These are phyloP conservation scores for Camponotus vicinus DNA, from an alignment of 1,140 invertebrate species.

Conservation along the genomic window DNA sequence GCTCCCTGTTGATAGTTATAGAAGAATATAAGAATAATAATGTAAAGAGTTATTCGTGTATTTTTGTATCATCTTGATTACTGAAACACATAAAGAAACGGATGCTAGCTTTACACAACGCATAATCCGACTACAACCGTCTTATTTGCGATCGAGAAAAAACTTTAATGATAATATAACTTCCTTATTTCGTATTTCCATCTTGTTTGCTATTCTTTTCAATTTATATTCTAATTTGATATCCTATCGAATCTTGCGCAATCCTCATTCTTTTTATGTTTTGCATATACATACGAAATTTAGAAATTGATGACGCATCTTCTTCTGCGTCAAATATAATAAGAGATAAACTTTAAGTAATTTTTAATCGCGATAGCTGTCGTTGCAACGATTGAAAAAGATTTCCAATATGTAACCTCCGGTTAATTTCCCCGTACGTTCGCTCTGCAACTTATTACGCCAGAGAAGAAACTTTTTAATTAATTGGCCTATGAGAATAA, in stretches of 20 bases:
- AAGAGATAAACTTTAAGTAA: neutral
- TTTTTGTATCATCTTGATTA: constrained; percentile 1
- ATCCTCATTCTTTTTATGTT: neutral
- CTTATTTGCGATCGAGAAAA: neutral
- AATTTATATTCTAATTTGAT: constrained; percentile 6
- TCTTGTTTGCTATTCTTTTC: constrained; percentile 28
- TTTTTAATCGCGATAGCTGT: neutral
- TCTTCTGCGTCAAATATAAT: neutral
- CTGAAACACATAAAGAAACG: constrained; percentile 7
- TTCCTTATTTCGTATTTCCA: constrained; percentile 27
- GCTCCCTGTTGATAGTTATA: neutral
- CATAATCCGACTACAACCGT: neutral
- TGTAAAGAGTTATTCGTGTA: neutral
- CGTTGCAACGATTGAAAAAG: neutral
- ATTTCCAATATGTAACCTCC: neutral
- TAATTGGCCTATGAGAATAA: constrained; percentile 60
- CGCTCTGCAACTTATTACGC: constrained; percentile 48
- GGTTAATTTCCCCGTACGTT: constrained; percentile 21
- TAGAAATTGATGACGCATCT: neutral
- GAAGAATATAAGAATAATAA: constrained; percentile 1
- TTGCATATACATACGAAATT: neutral
- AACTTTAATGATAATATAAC: constrained; percentile 36
- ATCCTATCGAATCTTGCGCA: neutral
- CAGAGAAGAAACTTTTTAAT: constrained; percentile 42
- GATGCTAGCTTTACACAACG: neutral